A percentile compares a stretch with the other conserved stretches of the same genome.
Conservation (phyloP, 2,797 vertebrate species). For the Eurystomus glaucurus region DNA sequence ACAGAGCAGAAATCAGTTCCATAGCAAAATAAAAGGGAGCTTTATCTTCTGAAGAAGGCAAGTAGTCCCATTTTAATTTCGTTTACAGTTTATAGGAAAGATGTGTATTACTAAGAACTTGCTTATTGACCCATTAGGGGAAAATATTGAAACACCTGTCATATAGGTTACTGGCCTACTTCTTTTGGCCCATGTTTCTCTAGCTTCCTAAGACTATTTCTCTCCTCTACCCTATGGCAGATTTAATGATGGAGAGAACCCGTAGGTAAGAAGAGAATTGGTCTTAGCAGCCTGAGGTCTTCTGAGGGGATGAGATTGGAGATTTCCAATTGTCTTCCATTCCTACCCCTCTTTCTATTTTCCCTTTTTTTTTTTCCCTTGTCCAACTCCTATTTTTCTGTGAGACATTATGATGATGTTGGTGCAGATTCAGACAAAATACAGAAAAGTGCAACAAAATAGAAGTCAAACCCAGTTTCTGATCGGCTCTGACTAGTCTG, state of each 20-base stretch:
- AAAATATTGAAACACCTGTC: not conserved
- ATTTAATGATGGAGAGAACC: not conserved
- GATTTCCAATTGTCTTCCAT: too few relatives aligned
- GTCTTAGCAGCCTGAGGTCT: not conserved
- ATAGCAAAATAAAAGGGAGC: not conserved
- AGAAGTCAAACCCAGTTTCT: not conserved
- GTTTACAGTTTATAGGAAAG: not conserved
- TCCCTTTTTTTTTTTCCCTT: not conserved
- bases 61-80: not conserved
- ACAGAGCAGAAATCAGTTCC: not conserved
- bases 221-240: not conserved
- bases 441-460: fast-evolving
- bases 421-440: not conserved
- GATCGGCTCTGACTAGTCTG: not conserved
- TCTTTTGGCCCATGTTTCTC: not conserved
- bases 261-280: not conserved
- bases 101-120: not conserved
- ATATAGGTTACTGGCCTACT: not conserved
- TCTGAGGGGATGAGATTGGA: not conserved
- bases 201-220: not conserved
- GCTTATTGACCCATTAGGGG: not conserved
- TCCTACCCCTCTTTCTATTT: not conserved
- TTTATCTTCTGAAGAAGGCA: not conserved
- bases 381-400: not conserved
- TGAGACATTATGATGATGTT: not conserved